phyloP scores from a whole-genome alignment of 2,113 vertebrate genomes.

The Noctilio leporinus region DNA sequence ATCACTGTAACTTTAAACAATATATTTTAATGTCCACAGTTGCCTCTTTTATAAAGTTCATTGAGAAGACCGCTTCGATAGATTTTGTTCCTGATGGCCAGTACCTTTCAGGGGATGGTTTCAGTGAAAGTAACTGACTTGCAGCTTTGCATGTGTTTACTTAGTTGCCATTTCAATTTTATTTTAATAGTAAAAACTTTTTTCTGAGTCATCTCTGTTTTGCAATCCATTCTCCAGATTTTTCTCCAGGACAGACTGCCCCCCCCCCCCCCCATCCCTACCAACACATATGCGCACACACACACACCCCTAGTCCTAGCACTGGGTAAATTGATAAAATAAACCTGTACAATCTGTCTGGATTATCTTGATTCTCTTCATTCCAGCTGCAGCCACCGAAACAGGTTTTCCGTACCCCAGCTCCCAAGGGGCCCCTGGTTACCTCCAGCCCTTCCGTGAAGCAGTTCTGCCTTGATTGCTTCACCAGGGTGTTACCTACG shows the following conservation, averaged over 20 bases:
- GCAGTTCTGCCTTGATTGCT: not conserved
- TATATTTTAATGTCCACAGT: not conserved
- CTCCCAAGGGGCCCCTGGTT: not conserved
- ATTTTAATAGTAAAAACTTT: not conserved
- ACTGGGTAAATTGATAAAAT: not conserved
- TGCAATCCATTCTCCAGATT: not conserved
- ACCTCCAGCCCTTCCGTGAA: not conserved
- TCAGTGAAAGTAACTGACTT: not conserved
- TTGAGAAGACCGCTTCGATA: not conserved
- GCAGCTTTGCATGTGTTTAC: not conserved
- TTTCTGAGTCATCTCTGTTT: not conserved
- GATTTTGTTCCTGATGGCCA: not conserved
- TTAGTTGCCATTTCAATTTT: not conserved
- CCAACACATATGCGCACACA: too few relatives aligned
- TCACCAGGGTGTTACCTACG: too few relatives aligned
- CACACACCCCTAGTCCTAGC: not conserved
- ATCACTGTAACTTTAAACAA: not conserved
- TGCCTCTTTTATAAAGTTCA: not conserved
- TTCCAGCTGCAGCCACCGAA: not conserved
- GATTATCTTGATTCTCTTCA: too few relatives aligned
- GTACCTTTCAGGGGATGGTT: not conserved
- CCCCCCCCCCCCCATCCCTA: rapidly evolving
- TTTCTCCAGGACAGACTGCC: not conserved
- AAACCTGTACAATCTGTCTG: not conserved
- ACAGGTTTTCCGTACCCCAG: not conserved